phyloP scores from a whole-genome alignment of 2,888 invertebrate genomes.

The Phyllotreta striolata region DNA sequence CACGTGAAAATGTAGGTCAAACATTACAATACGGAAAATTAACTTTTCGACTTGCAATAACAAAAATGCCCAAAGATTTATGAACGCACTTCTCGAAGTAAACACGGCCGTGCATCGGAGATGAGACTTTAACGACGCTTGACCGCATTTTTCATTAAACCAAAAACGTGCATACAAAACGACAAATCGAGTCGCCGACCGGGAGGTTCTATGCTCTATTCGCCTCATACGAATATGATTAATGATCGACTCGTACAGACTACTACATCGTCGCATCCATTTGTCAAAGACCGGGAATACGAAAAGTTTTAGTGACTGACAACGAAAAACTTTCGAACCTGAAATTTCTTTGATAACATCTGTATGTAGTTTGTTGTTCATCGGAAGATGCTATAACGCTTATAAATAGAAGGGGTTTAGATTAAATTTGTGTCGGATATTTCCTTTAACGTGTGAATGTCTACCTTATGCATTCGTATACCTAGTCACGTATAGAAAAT shows the following conservation, averaged over 20 bases:
- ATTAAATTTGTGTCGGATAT: too few relatives aligned
- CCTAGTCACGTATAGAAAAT: too few relatives aligned
- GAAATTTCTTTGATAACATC: constrained; percentile 10
- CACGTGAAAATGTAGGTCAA: too few relatives aligned
- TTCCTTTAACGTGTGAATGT: too few relatives aligned
- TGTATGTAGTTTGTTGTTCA: neutral
- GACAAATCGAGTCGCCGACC: constrained; percentile 12
- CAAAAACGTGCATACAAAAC: constrained; percentile 8
- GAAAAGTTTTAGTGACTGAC: constrained; percentile 16
- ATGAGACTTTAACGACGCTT: constrained; percentile 18
- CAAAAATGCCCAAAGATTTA: too few relatives aligned
- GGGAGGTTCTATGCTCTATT: neutral
- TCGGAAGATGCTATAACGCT: too few relatives aligned
- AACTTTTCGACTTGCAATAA: too few relatives aligned
- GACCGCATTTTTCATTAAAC: constrained; percentile 22
- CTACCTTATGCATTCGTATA: too few relatives aligned
- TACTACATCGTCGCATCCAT: constrained; percentile 22
- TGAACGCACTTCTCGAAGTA: neutral
- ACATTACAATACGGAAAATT: too few relatives aligned
- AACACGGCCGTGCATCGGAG: constrained; percentile 6
- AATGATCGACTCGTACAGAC: constrained; percentile 20
- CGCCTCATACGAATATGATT: constrained; percentile 24
- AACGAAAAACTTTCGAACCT: constrained; percentile 10
- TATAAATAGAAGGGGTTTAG: too few relatives aligned
- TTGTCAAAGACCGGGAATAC: constrained; percentile 13